These are phyloP conservation scores for Dendrolimus pini DNA, from an alignment of 2,888 invertebrate genomes.

Conservation along the genomic window DNA sequence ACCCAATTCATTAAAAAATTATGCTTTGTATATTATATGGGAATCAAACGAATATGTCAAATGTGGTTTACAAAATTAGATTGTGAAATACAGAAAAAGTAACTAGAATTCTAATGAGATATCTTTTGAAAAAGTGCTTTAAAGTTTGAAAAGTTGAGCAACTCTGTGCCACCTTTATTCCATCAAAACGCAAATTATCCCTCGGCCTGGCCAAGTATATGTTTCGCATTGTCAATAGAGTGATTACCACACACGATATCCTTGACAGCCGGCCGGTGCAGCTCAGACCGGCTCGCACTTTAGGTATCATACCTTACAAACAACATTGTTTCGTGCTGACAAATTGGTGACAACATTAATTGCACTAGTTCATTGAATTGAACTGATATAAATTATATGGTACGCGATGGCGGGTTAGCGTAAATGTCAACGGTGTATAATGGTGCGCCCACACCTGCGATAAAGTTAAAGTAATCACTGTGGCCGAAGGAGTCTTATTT, in stretches of 20 bases:
- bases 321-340: conserved; percentile 3
- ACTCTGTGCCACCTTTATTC: conserved; percentile 26
- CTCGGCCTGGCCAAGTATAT: conserved; percentile 38
- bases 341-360: conserved; percentile 5
- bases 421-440: no score
- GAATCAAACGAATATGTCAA: no score
- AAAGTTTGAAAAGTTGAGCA: not conserved
- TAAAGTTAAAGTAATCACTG: no score
- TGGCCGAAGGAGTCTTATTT: no score
- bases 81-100: no score
- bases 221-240: conserved; percentile 57
- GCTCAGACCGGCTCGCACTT: not conserved
- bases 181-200: conserved; percentile 29
- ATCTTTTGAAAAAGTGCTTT: no score
- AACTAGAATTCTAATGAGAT: no score
- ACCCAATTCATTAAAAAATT: no score
- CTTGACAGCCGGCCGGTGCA: conserved; percentile 25
- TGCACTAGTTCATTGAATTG: not conserved
- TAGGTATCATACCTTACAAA: not conserved
- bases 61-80: no score
- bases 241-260: conserved; percentile 48
- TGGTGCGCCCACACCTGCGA: no score
- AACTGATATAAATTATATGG: conserved; percentile 1
- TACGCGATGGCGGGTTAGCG: not conserved
- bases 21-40: no score